Evolutionary conservation across 2,113 vertebrate species (phyloP).

Genomic region (Tragelaphus imberbis): DNA sequence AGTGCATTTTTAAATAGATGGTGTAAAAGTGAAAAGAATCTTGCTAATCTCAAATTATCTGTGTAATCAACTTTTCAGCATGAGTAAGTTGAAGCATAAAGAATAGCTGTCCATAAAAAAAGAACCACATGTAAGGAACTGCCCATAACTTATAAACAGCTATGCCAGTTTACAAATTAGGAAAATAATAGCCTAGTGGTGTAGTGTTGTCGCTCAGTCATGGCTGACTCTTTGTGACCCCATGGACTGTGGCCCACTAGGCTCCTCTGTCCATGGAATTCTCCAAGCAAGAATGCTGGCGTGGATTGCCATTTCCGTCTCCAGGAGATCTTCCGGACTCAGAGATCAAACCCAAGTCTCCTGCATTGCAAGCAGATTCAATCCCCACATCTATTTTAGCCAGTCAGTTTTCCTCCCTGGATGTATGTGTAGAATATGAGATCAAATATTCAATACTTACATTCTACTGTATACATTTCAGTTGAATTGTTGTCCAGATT

Average conservation of each 20-base stretch:
- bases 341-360: background rate
- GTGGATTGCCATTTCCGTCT: background rate
- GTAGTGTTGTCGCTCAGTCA: background rate
- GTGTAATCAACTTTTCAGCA: background rate
- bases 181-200: background rate
- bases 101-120: background rate
- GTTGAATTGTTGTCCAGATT: background rate
- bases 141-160: background rate
- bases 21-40: background rate
- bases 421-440: background rate
- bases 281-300: background rate
- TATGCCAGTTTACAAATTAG: background rate
- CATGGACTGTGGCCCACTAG: background rate
- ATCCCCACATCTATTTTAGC: background rate
- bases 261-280: background rate
- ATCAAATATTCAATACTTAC: background rate
- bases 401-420: background rate
- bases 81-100: background rate
- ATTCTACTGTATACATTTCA: background rate
- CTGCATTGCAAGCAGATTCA: background rate
- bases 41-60: background rate
- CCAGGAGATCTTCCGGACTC: background rate
- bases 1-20: background rate
- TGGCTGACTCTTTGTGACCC: background rate
- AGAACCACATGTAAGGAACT: background rate